A percentile compares a stretch with the other conserved stretches of the same genome.
Evolutionary conservation across 2,888 invertebrate species (phyloP).

Genomic region (Acanthococcus lagerstroemiae): DNA sequence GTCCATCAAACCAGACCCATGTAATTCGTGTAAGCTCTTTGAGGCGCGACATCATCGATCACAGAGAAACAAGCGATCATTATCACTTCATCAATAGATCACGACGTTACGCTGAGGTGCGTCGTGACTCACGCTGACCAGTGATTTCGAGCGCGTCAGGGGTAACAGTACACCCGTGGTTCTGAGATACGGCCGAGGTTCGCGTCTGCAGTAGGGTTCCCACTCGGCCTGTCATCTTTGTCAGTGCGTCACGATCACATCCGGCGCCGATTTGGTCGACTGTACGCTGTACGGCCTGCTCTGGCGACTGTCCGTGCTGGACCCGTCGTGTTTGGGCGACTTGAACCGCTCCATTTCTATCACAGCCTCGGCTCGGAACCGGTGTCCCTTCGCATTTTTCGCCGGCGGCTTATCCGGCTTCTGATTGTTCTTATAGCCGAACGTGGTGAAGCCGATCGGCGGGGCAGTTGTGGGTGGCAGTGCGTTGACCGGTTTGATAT

Average conservation of each 20-base stretch:
- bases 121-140: conserved; percentile 2
- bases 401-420: conserved; percentile 32
- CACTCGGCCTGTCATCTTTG: conserved; percentile 47
- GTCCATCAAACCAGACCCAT: too few species aligned
- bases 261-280: conserved; percentile 79
- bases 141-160: background rate
- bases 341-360: conserved; percentile 45
- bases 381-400: conserved; percentile 33
- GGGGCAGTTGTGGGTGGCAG: conserved; percentile 30
- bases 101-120: conserved; percentile 6
- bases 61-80: too few species aligned
- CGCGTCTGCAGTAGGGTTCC: conserved; percentile 51
- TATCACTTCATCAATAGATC: too few species aligned
- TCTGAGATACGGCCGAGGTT: conserved; percentile 43
- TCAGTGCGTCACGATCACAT: conserved; percentile 79
- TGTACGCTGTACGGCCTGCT: conserved; percentile 60
- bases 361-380: conserved; percentile 51
- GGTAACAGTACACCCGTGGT: conserved; percentile 12
- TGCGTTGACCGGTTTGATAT: conserved; percentile 37
- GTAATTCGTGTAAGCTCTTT: too few species aligned
- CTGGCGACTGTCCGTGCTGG: background rate
- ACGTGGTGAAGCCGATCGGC: conserved; percentile 46
- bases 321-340: conserved; percentile 16
- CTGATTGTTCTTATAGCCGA: conserved; percentile 44
- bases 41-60: too few species aligned